These are phyloP conservation scores for Asarcornis scutulata DNA, from an alignment of 2,113 vertebrate species.

Conservation along the genomic window DNA sequence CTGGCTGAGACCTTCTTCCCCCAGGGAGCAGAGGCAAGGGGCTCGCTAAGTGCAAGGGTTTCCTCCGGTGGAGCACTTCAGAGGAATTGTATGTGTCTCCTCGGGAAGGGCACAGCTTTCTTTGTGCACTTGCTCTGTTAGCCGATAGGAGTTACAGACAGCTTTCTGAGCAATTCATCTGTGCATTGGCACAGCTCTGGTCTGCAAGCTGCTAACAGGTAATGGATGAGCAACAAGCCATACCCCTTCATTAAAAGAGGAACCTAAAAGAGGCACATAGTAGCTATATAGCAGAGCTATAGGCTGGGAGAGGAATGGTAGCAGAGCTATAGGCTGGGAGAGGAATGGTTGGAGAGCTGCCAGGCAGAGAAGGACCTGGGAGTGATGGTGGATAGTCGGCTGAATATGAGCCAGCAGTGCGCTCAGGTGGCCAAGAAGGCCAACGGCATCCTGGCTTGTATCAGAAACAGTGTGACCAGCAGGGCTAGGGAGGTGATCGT, in stretches of 20 bases:
- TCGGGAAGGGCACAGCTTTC: not conserved
- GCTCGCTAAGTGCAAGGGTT: not conserved
- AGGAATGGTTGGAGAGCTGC: too few relatives aligned
- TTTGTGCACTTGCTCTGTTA: not conserved
- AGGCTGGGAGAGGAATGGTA: too few relatives aligned
- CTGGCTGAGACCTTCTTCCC: not conserved
- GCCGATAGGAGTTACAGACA: not conserved
- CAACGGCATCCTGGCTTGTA: too few relatives aligned
- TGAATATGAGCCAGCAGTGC: too few relatives aligned
- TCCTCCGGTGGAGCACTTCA: not conserved
- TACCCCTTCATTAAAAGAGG: not conserved
- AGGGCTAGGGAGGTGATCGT: too few relatives aligned
- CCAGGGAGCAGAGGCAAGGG: not conserved
- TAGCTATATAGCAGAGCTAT: too few relatives aligned
- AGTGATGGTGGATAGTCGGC: too few relatives aligned
- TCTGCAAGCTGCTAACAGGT: not conserved
- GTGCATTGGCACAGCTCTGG: not conserved
- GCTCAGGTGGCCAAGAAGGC: too few relatives aligned
- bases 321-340: too few relatives aligned
- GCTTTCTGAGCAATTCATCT: not conserved
- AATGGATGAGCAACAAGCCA: not conserved
- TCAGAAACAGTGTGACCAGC: too few relatives aligned
- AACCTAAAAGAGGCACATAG: not conserved
- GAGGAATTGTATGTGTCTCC: not conserved
- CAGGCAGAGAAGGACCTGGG: too few relatives aligned